A percentile compares a stretch with the other conserved stretches of the same genome.
phyloP scores from a whole-genome alignment of 1,140 invertebrate species.

The Polypedilum vanderplanki region DNA sequence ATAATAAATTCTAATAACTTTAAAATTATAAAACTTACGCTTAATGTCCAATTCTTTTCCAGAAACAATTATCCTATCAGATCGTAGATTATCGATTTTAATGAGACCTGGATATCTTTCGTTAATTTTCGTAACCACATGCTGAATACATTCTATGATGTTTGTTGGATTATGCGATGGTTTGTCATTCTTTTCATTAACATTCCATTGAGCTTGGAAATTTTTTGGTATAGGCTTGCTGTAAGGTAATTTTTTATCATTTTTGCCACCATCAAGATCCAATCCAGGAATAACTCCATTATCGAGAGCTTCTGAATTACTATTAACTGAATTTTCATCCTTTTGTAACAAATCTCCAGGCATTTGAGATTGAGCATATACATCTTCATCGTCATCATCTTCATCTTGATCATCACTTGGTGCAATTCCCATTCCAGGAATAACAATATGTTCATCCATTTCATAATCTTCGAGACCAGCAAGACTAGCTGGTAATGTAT shows the following conservation, averaged over 20 bases:
- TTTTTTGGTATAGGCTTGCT: constrained; percentile 92
- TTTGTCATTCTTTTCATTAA: constrained; percentile 52
- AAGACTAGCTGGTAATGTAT: constrained; percentile 74
- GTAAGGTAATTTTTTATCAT: constrained; percentile 78
- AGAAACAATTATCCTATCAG: constrained; percentile 70
- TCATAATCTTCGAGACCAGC: constrained; percentile 65
- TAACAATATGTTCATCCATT: constrained; percentile 69
- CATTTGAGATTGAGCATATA: constrained; percentile 34
- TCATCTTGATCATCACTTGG: constrained; percentile 77
- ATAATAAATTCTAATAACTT: no score
- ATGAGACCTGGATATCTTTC: constrained; percentile 64
- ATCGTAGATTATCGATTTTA: constrained; percentile 60
- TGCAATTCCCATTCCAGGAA: constrained; percentile 84
- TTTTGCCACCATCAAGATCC: constrained; percentile 69
- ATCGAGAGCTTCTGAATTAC: constrained; percentile 48
- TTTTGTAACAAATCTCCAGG: constrained; percentile 37
- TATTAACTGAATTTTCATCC: constrained; percentile 36
- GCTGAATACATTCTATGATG: constrained; percentile 44
- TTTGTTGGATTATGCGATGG: constrained; percentile 49
- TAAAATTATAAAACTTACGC: no score
- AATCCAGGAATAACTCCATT: constrained; percentile 73
- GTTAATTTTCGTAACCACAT: constrained; percentile 58
- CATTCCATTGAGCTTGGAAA: constrained; percentile 94
- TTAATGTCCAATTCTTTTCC: constrained; percentile 70
- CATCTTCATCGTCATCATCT: constrained; percentile 35